Base-by-base conservation (phyloP, 2,113 vertebrate species). In the Oxygymnocypris stewartii region DNA sequence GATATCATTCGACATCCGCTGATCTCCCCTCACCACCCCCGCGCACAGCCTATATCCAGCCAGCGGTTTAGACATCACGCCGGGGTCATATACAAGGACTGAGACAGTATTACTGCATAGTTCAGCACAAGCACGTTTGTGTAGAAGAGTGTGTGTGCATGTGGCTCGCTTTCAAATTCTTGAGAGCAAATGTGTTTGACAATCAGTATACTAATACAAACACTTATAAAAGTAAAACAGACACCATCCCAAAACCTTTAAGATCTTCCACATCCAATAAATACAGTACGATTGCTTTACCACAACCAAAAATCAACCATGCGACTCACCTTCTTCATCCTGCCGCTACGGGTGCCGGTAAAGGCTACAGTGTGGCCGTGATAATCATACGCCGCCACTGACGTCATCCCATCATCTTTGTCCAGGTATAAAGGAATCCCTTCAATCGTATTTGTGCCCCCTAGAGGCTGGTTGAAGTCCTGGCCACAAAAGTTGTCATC, bases 401-500 rank as follows among this genome's bases (percentile, higher is more conserved):
- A 98, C 0, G 97, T 99, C 96, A 99, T 97, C 40, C 98, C 98
- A 0, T 99, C 98, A 0, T 99, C 97, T 88, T 97, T 98, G 91
- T 99, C 98, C 86, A 98, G 93, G 31, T 98, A 98, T 14, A 99
- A 96, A 0, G 98, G 97, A 0, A 89, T 96, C 44, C 98, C 98
- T 92, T 99, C 97, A 0, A 99, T 99, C 84, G 97, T 97, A 93
- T 96, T 96, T 0, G 97, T 99, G 69, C 98, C 98, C 0, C 97
- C 98, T 87, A 99, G 94, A 0, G 98, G 98, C 94, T 99, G 97
- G 94, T 99, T 99, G 94, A 99, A 99, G 94, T 99, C 98, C 93
- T 99, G 98, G 20, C 98, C 98, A 0, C 98, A 99, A 94, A 99
- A 99, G 93, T 99, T 96, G 73, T 99, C 98, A 0, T 99, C 97